Evolutionary conservation across 2,888 invertebrate species (phyloP).

Genomic region (Cosmia trapezina): DNA sequence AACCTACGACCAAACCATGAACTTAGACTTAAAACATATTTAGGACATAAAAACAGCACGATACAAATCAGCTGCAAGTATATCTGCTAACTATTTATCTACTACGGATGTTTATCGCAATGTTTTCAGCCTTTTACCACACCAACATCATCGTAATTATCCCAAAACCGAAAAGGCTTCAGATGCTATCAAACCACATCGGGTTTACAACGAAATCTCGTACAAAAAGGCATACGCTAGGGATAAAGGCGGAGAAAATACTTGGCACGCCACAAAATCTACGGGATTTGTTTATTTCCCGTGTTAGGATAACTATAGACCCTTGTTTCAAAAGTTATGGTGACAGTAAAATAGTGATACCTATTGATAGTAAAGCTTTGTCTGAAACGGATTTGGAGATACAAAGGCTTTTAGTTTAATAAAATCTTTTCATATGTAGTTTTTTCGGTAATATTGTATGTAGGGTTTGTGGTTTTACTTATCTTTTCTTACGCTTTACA

Average conservation of each 20-base stretch:
- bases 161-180: slow-evolving; percentile 21
- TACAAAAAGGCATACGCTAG: slow-evolving; percentile 37
- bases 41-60: not conserved
- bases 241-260: slow-evolving; percentile 38
- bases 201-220: slow-evolving; percentile 32
- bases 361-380: slow-evolving; percentile 63
- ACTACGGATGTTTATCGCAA: slow-evolving; percentile 1
- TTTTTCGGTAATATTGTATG: slow-evolving; percentile 28
- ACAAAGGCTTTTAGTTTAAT: slow-evolving; percentile 48
- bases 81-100: not conserved
- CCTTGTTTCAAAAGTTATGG: slow-evolving; percentile 67
- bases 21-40: not conserved
- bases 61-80: slow-evolving; percentile 15
- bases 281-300: slow-evolving; percentile 56
- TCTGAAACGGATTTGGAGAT: slow-evolving; percentile 48
- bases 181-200: slow-evolving; percentile 44
- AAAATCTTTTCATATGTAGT: slow-evolving; percentile 32
- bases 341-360: slow-evolving; percentile 59
- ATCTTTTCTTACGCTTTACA: not conserved
- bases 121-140: slow-evolving; percentile 16
- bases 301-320: slow-evolving; percentile 57
- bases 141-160: slow-evolving; percentile 44
- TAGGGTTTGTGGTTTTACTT: not conserved
- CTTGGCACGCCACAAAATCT: slow-evolving; percentile 53
- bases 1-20: too few species aligned